Conservation (phyloP, 2,888 invertebrate genomes). For the Toxonevra muliebris region DNA sequence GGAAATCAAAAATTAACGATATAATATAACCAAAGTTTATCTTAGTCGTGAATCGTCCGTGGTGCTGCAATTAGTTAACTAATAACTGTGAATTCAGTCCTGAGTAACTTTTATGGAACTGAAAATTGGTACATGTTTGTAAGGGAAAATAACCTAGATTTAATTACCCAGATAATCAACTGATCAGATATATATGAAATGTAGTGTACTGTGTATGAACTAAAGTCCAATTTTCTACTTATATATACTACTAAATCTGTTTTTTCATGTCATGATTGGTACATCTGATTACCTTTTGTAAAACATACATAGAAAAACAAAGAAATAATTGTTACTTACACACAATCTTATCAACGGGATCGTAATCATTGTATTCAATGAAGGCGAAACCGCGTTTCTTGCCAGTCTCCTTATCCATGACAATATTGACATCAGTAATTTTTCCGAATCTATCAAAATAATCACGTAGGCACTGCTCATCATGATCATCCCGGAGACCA, state of each 20-base stretch:
- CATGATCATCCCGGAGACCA: slow-evolving; percentile 90
- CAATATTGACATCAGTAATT: slow-evolving; percentile 87
- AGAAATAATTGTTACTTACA: slow-evolving; percentile 70
- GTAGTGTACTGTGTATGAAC: too few species aligned
- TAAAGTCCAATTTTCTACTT: neutral
- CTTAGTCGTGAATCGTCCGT: too few species aligned
- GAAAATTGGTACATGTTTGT: too few species aligned
- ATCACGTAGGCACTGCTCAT: slow-evolving; percentile 86
- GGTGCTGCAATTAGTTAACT: too few species aligned
- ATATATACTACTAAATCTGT: neutral
- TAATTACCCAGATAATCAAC: too few species aligned
- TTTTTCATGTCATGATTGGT: neutral
- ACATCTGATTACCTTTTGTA: neutral
- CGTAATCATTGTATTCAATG: slow-evolving; percentile 96
- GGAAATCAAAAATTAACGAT: too few species aligned
- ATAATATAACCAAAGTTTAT: too few species aligned
- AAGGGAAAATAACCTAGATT: too few species aligned
- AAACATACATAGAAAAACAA: neutral
- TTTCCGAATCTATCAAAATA: slow-evolving; percentile 85
- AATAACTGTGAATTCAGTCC: too few species aligned
- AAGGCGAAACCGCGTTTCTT: slow-evolving; percentile 96
- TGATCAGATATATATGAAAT: too few species aligned
- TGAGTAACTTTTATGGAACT: too few species aligned
- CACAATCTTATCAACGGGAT: slow-evolving; percentile 95
- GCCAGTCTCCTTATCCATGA: slow-evolving; percentile 90